Percentiles rank a stretch among this genome's conserved stretches.
These are phyloP conservation scores for Drosophila neocordata DNA, from an alignment of 1,140 invertebrate genomes.

Conservation along the genomic window DNA sequence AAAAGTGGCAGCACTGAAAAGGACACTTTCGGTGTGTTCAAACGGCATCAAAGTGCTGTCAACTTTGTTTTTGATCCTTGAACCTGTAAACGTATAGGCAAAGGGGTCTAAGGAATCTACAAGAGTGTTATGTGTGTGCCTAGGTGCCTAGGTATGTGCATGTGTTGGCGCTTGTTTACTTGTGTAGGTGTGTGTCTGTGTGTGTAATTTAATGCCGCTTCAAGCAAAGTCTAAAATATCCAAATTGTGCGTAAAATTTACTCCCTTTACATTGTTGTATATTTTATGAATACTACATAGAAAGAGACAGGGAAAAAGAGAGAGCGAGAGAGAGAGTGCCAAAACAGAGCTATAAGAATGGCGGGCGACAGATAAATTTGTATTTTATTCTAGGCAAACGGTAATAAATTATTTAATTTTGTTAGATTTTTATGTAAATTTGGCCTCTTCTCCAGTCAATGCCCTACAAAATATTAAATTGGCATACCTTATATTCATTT, in stretches of 20 bases:
- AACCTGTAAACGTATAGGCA: conserved; percentile 35
- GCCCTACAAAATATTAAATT: background rate
- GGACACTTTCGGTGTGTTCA: conserved; percentile 62
- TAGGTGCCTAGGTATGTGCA: conserved; percentile 10
- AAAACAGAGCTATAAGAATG: too few species aligned
- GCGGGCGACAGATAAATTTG: conserved; percentile 17
- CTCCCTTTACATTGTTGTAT: conserved; percentile 3
- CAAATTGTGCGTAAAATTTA: conserved; percentile 43
- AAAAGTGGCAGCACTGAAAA: conserved; percentile 37
- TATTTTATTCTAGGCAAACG: conserved; percentile 33
- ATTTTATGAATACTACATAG: conserved; percentile 29
- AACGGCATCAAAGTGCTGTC: conserved; percentile 60
- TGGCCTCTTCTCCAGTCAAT: conserved; percentile 8
- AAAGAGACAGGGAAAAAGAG: background rate
- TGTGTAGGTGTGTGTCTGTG: conserved; percentile 24
- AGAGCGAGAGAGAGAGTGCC: background rate
- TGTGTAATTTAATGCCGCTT: conserved; percentile 54
- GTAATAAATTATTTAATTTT: conserved; percentile 39
- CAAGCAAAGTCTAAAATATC: conserved; percentile 42
- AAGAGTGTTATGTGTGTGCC: background rate
- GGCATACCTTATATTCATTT: background rate
- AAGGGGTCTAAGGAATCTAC: conserved; percentile 20
- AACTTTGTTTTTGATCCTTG: conserved; percentile 70
- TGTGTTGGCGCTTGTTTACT: conserved; percentile 12
- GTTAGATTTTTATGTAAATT: conserved; percentile 37